Evolutionary conservation across 1,140 invertebrate species (phyloP).

Genomic region (Hycleus cichorii): DNA sequence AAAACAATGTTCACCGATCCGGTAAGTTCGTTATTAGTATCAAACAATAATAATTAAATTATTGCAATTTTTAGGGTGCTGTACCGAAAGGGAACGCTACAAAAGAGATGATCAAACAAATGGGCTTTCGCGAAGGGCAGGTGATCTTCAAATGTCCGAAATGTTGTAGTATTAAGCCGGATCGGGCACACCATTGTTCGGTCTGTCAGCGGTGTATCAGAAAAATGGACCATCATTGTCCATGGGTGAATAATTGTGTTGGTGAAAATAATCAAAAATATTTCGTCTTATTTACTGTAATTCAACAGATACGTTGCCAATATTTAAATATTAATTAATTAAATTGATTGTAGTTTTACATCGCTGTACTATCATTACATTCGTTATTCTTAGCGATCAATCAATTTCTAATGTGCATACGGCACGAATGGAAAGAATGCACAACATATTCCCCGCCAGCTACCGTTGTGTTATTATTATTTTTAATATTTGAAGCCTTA

Average conservation of each 20-base stretch:
- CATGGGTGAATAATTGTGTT: slow-evolving; percentile 99
- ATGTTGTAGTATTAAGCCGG: slow-evolving; percentile 97
- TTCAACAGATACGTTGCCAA: too few species aligned
- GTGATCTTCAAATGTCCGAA: slow-evolving; percentile 97
- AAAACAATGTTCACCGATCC: slow-evolving; percentile 98
- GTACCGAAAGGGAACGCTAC: slow-evolving; percentile 98
- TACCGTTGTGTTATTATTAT: slow-evolving; percentile 90
- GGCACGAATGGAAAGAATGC: slow-evolving; percentile 92
- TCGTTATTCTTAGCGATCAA: slow-evolving; percentile 85
- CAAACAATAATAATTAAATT: background rate
- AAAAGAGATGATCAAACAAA: slow-evolving; percentile 93
- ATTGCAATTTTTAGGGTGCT: slow-evolving; percentile 63
- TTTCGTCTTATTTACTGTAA: slow-evolving; percentile 97
- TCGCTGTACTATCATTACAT: slow-evolving; percentile 92
- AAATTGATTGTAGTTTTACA: slow-evolving; percentile 68
- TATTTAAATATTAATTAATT: slow-evolving; percentile 27
- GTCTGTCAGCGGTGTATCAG: slow-evolving; percentile 93
- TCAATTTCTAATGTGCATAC: slow-evolving; percentile 90
- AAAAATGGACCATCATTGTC: slow-evolving; percentile 99
- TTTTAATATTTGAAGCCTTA: slow-evolving; percentile 93
- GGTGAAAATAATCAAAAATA: slow-evolving; percentile 99
- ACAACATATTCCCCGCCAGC: slow-evolving; percentile 88
- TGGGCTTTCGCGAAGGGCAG: slow-evolving; percentile 88
- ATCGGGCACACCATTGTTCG: slow-evolving; percentile 97
- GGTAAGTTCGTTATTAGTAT: slow-evolving; percentile 53